These are phyloP conservation scores for Dufourea novaeangliae DNA, from an alignment of 1,140 invertebrate species.

Conservation along the genomic window DNA sequence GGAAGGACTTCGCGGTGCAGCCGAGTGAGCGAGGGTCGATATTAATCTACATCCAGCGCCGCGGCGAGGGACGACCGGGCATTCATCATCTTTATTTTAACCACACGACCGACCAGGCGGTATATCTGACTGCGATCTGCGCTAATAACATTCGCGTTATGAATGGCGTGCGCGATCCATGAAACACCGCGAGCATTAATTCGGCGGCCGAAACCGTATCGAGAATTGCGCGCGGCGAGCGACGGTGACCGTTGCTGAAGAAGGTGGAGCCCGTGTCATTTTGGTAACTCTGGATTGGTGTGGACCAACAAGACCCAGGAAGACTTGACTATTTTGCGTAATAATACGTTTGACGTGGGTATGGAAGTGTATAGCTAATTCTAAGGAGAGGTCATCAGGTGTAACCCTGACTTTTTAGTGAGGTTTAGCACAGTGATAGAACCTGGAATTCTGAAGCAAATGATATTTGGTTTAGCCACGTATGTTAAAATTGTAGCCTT, in stretches of 20 bases:
- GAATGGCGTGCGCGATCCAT: constrained; percentile 69
- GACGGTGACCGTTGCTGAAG: constrained; percentile 16
- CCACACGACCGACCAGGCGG: constrained; percentile 70
- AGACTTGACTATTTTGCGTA: too few relatives aligned
- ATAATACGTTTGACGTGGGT: too few relatives aligned
- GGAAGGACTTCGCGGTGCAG: constrained; percentile 55
- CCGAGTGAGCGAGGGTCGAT: constrained; percentile 68
- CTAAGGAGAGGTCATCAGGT: too few relatives aligned
- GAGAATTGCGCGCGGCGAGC: constrained; percentile 52
- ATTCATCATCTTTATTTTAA: constrained; percentile 79
- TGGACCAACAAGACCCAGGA: too few relatives aligned
- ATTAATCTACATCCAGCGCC: constrained; percentile 73
- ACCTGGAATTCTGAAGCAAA: too few relatives aligned
- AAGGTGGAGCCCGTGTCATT: not conserved
- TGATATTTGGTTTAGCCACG: too few relatives aligned
- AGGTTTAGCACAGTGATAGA: too few relatives aligned
- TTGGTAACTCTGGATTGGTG: too few relatives aligned
- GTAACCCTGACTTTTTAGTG: too few relatives aligned
- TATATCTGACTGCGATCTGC: constrained; percentile 75
- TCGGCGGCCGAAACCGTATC: constrained; percentile 59
- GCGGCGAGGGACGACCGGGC: constrained; percentile 66
- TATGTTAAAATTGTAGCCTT: too few relatives aligned
- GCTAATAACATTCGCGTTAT: constrained; percentile 77
- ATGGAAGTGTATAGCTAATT: too few relatives aligned
- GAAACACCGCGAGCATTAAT: constrained; percentile 69